Evolutionary conservation across 2,797 vertebrate species (phyloP).

Genomic region (Pogoniulus pusillus): DNA sequence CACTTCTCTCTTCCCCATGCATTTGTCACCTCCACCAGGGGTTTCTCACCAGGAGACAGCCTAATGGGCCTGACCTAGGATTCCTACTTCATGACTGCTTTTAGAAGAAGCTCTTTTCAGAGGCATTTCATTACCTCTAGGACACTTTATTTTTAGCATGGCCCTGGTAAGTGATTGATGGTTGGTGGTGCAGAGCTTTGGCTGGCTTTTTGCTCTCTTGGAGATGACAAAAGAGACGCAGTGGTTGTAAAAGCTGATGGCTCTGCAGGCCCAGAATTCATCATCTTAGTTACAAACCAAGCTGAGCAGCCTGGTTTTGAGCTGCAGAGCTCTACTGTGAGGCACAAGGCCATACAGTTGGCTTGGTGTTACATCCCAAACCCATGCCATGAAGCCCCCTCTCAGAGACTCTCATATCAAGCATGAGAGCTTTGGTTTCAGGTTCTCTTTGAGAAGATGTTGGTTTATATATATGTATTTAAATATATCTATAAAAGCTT

Average conservation of each 20-base stretch:
- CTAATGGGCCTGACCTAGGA: neutral
- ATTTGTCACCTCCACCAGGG: neutral
- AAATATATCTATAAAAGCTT: no score
- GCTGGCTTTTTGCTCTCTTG: neutral
- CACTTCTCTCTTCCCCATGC: neutral
- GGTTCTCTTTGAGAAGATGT: neutral
- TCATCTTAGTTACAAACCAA: neutral
- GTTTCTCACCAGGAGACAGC: neutral
- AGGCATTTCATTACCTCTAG: neutral
- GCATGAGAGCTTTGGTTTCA: neutral
- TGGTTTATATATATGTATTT: neutral
- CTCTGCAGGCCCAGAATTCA: neutral
- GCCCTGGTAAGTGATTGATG: neutral
- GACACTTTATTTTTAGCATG: neutral
- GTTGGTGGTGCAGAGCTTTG: neutral
- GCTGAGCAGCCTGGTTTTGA: neutral
- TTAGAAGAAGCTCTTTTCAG: neutral
- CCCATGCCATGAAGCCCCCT: neutral
- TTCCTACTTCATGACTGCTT: neutral
- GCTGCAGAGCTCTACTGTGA: neutral
- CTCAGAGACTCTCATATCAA: accelerated
- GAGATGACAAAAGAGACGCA: neutral
- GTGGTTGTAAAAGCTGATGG: neutral
- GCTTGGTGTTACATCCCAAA: neutral
- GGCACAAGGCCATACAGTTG: accelerated